These are phyloP conservation scores for Pyrocoelia pectoralis DNA, from an alignment of 2,888 invertebrate genomes.

Conservation along the genomic window DNA sequence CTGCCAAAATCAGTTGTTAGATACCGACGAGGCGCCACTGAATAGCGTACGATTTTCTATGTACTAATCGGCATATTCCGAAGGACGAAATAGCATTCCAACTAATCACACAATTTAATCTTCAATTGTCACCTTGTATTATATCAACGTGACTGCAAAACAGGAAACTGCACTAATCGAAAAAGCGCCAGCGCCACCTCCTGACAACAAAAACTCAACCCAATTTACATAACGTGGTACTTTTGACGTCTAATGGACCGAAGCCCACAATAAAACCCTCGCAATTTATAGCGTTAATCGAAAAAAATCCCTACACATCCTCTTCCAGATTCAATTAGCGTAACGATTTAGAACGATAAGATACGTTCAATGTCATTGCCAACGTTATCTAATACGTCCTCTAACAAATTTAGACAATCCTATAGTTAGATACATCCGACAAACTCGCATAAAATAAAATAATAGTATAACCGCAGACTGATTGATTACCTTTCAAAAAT, in stretches of 20 bases:
- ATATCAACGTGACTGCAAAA: slow-evolving; percentile 37
- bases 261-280: too few relatives aligned
- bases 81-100: slow-evolving; percentile 33
- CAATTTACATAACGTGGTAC: slow-evolving; percentile 14
- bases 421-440: slow-evolving; percentile 1
- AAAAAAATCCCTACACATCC: slow-evolving; percentile 26
- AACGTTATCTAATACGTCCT: slow-evolving; percentile 34
- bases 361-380: slow-evolving; percentile 42
- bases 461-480: slow-evolving; percentile 32
- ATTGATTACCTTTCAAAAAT: slow-evolving; percentile 33
- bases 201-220: slow-evolving; percentile 4
- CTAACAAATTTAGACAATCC: background rate
- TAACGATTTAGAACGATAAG: slow-evolving; percentile 36
- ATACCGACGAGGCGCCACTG: too few relatives aligned
- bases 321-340: slow-evolving; percentile 33
- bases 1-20: too few relatives aligned
- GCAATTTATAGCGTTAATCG: too few relatives aligned
- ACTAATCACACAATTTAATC: slow-evolving; percentile 38
- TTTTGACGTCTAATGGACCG: too few relatives aligned
- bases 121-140: slow-evolving; percentile 36
- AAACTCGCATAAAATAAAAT: slow-evolving; percentile 16
- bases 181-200: slow-evolving; percentile 16
- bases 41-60: slow-evolving; percentile 2
- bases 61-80: background rate
- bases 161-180: slow-evolving; percentile 32